Percentiles rank a stretch among this genome's conserved stretches.
These are phyloP conservation scores for Acridotheres tristis DNA, from an alignment of 2,797 vertebrate genomes.

Conservation along the genomic window DNA sequence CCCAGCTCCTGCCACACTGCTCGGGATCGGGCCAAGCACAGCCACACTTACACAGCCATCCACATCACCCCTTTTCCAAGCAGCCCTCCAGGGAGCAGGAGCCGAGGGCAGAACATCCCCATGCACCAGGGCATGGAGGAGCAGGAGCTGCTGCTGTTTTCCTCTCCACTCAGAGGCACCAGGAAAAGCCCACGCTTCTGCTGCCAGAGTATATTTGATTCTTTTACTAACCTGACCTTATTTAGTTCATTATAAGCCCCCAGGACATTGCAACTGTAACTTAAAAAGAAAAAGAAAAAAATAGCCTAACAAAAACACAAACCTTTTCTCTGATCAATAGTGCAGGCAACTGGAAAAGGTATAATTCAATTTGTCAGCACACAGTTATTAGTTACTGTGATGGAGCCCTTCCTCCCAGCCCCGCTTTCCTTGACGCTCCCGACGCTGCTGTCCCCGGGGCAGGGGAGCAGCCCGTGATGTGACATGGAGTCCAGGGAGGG, in stretches of 20 bases:
- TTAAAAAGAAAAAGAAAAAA: background rate
- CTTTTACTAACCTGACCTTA: slow-evolving; percentile 54
- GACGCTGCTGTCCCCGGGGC: fast-evolving
- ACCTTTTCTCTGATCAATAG: slow-evolving; percentile 56
- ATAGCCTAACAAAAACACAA: slow-evolving; percentile 22
- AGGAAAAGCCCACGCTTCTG: slow-evolving; percentile 28
- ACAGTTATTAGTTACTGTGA: slow-evolving; percentile 50
- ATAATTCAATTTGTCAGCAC: slow-evolving; percentile 61
- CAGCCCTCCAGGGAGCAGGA: background rate
- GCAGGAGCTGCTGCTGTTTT: background rate
- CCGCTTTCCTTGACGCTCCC: fast-evolving
- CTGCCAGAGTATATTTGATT: slow-evolving; percentile 38
- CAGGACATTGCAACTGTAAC: slow-evolving; percentile 38
- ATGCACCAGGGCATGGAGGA: background rate
- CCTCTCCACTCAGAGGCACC: background rate
- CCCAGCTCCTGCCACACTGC: background rate
- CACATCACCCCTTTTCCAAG: background rate
- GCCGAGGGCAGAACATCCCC: background rate
- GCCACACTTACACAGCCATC: background rate
- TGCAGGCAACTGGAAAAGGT: slow-evolving; percentile 58
- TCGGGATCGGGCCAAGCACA: background rate
- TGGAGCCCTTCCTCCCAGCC: slow-evolving; percentile 40
- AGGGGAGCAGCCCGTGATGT: background rate
- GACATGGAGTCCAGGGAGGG: background rate
- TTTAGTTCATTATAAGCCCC: slow-evolving; percentile 44